phyloP scores from a whole-genome alignment of 92 coral and sea anemone species.

The Phymanthus crucifer region DNA sequence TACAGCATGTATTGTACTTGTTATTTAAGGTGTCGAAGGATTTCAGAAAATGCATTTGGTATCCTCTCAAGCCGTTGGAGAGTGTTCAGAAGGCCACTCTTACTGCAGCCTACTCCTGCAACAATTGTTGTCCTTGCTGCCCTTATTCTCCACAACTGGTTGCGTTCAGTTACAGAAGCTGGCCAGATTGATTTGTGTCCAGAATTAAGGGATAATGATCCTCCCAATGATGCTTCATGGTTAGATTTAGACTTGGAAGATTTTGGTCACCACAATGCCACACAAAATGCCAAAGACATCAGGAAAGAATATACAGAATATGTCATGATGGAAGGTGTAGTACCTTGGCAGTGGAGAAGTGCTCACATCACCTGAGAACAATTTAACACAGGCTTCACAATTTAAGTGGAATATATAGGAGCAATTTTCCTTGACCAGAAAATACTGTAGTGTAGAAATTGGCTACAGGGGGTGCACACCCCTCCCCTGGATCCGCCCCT shows the following conservation, averaged over 20 bases:
- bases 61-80: conserved; percentile 51
- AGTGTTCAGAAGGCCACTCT: conserved; percentile 38
- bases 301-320: conserved; percentile 36
- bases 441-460: too few species aligned
- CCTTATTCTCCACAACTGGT: conserved; percentile 38
- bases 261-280: conserved; percentile 29
- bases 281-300: conserved; percentile 37
- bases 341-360: conserved; percentile 32
- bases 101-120: conserved; percentile 40
- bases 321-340: conserved; percentile 33
- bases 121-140: conserved; percentile 32
- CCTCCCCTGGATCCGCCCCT: too few species aligned
- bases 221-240: conserved; percentile 23
- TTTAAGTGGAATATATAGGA: too few species aligned
- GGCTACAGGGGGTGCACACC: too few species aligned
- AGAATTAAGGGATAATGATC: not conserved
- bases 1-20: too few species aligned
- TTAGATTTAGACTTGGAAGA: conserved; percentile 19
- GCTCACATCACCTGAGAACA: conserved; percentile 14
- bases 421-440: too few species aligned
- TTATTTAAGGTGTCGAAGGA: conserved; percentile 25
- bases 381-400: not conserved
- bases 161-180: conserved; percentile 31
- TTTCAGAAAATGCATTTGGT: conserved; percentile 58
- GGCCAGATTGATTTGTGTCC: not conserved